Evolutionary conservation across 2,113 vertebrate genomes (phyloP).

Genomic region (Tapirus terrestris): DNA sequence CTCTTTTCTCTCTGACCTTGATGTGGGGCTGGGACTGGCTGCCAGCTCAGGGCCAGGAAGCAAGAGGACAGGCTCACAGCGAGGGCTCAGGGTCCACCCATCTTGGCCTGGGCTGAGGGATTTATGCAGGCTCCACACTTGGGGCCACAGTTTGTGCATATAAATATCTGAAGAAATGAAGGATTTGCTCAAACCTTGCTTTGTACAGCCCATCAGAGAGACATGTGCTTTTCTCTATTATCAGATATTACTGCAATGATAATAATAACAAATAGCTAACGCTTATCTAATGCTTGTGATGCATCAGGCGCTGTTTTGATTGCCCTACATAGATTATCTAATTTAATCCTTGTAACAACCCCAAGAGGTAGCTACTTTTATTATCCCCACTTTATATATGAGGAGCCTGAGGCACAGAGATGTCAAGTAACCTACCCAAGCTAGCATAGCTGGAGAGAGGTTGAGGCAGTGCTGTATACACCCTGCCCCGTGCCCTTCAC

Average conservation of each 20-base stretch:
- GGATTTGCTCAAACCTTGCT: conserved; percentile 2
- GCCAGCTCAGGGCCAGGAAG: conserved; percentile 13
- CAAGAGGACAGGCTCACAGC: background rate
- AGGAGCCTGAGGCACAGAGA: background rate
- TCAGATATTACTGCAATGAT: background rate
- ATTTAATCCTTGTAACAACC: background rate
- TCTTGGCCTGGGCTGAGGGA: background rate
- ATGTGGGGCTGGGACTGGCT: background rate
- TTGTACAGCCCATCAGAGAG: background rate
- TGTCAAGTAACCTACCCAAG: conserved; percentile 22
- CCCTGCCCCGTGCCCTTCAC: background rate
- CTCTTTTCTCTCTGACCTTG: conserved; percentile 33
- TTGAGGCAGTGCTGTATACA: background rate
- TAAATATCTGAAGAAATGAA: conserved; percentile 36
- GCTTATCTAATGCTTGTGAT: background rate
- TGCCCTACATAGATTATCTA: background rate
- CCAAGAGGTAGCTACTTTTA: background rate
- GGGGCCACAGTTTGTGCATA: background rate
- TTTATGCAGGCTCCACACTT: background rate
- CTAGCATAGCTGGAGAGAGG: background rate
- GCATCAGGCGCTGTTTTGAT: conserved; percentile 7
- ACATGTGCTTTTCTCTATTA: background rate
- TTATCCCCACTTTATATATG: conserved; percentile 59
- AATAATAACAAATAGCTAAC: background rate
- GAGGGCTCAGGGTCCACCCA: background rate